Conservation (phyloP, 2,888 invertebrate species). For the Conomelus anceps region DNA sequence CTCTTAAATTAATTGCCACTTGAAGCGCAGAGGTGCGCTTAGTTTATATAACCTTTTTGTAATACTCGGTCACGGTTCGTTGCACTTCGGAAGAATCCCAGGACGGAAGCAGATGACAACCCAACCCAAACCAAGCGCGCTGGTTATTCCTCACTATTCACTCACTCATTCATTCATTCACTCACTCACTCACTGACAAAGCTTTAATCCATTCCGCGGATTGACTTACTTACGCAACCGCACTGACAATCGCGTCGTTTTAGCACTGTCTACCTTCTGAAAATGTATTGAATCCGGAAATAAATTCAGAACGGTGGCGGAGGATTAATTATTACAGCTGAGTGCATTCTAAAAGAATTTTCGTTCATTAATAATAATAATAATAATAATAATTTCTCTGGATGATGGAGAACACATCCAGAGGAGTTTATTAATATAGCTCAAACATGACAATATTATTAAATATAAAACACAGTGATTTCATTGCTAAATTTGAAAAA, state of each 20-base stretch:
- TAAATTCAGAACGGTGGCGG: background rate
- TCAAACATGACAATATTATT: too few relatives aligned
- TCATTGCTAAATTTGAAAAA: too few relatives aligned
- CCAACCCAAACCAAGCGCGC: background rate
- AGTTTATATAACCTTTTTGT: background rate
- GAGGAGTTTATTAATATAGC: too few relatives aligned
- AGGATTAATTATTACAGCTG: background rate
- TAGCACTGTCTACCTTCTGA: background rate
- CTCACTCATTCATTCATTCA: too few relatives aligned
- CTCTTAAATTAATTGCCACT: background rate
- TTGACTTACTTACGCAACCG: background rate
- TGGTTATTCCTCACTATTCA: background rate
- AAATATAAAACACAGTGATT: too few relatives aligned
- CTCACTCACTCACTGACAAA: background rate
- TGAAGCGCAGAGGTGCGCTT: background rate
- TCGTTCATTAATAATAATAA: too few relatives aligned
- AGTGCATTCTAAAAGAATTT: background rate
- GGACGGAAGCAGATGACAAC: background rate
- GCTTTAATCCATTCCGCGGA: background rate
- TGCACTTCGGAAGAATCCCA: background rate
- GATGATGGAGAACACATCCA: too few relatives aligned
- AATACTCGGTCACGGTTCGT: background rate
- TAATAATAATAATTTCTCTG: too few relatives aligned
- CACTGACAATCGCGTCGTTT: background rate
- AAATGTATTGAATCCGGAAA: background rate